A percentile compares a stretch with the other conserved stretches of the same genome.
phyloP scores from a whole-genome alignment of 2,888 invertebrate species.

The Unio delphinus region DNA sequence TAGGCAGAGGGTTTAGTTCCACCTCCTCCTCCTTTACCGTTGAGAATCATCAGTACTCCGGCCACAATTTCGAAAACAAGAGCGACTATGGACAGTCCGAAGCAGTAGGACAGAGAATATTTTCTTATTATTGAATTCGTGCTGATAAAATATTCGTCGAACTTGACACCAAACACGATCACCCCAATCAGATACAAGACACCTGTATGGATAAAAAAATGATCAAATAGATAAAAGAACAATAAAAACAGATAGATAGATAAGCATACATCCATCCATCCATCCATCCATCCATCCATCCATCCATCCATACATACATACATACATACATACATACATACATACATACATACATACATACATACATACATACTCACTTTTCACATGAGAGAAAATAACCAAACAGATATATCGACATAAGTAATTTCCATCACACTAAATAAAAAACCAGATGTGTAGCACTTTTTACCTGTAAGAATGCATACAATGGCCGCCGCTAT shows the following conservation, averaged over 20 bases:
- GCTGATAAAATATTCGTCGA: conserved; percentile 22
- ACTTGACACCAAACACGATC: conserved; percentile 42
- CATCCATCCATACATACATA: neutral
- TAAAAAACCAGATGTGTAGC: neutral
- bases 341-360: neutral
- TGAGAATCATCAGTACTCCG: conserved; percentile 35
- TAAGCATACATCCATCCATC: no score
- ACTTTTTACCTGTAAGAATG: conserved; percentile 38
- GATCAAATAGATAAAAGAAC: no score
- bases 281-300: neutral
- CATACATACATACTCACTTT: neutral
- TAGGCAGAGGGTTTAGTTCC: conserved; percentile 4
- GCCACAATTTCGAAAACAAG: conserved; percentile 35
- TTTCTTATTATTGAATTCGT: conserved; percentile 3
- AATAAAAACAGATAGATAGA: no score
- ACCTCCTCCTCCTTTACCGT: conserved; percentile 10
- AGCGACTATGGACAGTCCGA: conserved; percentile 41
- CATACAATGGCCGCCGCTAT: conserved; percentile 40
- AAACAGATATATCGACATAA: neutral
- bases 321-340: neutral
- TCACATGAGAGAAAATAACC: no score
- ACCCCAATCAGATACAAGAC: conserved; percentile 38
- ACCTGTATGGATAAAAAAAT: conserved; percentile 28
- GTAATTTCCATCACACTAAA: neutral
- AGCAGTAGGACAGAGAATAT: conserved; percentile 36